Percentiles rank a stretch among this genome's conserved stretches.
phyloP scores from a whole-genome alignment of 2,888 invertebrate species.

The Apotomis capreana region DNA sequence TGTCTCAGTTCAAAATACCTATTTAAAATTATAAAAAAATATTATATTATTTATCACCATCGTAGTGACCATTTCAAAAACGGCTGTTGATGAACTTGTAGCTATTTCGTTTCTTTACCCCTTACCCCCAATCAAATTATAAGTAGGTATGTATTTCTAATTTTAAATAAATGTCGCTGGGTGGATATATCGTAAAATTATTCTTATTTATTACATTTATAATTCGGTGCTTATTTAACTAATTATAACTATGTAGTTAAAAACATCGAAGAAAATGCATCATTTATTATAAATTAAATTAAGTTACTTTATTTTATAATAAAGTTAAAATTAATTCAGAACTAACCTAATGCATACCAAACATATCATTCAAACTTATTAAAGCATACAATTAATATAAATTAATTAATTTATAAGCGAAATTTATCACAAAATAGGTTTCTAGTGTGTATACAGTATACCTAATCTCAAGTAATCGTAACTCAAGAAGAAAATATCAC shows the following conservation, averaged over 20 bases:
- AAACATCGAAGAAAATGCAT: background rate
- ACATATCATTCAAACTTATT: background rate
- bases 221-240: background rate
- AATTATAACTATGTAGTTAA: background rate
- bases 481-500: too few relatives aligned
- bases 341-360: background rate
- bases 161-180: too few relatives aligned
- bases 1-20: too few relatives aligned
- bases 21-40: too few relatives aligned
- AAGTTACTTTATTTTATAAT: background rate
- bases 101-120: too few relatives aligned
- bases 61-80: too few relatives aligned
- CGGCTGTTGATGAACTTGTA: too few relatives aligned
- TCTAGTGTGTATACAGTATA: background rate
- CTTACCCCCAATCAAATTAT: too few relatives aligned
- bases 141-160: too few relatives aligned
- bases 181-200: background rate
- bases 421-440: constrained; percentile 13
- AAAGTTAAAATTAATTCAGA: background rate
- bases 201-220: background rate
- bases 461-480: too few relatives aligned
- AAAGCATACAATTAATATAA: constrained; percentile 5
- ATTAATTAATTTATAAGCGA: background rate
- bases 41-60: too few relatives aligned
- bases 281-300: background rate